A percentile compares a stretch with the other conserved stretches of the same genome.
Conservation (phyloP, 2,113 vertebrate species). For the Rhynchomys soricoides region DNA sequence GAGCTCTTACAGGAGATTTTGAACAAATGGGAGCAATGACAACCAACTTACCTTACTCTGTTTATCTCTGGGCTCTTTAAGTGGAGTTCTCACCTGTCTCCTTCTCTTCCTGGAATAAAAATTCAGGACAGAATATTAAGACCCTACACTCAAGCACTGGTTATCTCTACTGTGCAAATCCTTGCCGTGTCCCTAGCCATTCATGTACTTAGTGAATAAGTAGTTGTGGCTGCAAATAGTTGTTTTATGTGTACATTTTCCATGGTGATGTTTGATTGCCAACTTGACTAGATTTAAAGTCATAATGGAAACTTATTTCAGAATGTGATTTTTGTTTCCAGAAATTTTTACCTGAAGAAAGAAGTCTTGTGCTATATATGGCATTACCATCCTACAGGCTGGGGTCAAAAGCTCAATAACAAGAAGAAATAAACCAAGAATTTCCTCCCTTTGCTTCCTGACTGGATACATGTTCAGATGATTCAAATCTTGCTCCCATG, state of each 20-base stretch:
- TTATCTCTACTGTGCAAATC: background rate
- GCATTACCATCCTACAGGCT: background rate
- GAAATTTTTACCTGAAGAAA: background rate
- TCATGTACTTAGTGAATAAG: background rate
- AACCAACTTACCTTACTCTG: slow-evolving; percentile 48
- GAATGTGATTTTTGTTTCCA: background rate
- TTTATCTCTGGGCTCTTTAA: background rate
- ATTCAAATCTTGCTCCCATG: background rate
- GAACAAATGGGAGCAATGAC: background rate
- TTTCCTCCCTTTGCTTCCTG: background rate
- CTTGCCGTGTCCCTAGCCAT: background rate
- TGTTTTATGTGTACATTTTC: background rate
- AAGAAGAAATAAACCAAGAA: background rate
- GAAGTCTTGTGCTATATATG: background rate
- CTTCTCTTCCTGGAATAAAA: slow-evolving; percentile 72
- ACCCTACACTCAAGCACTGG: background rate
- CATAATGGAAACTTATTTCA: background rate
- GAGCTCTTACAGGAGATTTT: background rate
- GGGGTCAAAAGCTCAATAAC: background rate
- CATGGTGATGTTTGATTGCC: background rate
- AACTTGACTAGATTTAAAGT: background rate
- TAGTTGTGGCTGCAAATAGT: background rate
- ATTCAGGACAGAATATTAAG: slow-evolving; percentile 38
- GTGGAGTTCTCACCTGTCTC: background rate
- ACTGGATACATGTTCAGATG: background rate